These are phyloP conservation scores for Siniperca obscura DNA, from an alignment of 2,797 vertebrate genomes.

Conservation along the genomic window DNA sequence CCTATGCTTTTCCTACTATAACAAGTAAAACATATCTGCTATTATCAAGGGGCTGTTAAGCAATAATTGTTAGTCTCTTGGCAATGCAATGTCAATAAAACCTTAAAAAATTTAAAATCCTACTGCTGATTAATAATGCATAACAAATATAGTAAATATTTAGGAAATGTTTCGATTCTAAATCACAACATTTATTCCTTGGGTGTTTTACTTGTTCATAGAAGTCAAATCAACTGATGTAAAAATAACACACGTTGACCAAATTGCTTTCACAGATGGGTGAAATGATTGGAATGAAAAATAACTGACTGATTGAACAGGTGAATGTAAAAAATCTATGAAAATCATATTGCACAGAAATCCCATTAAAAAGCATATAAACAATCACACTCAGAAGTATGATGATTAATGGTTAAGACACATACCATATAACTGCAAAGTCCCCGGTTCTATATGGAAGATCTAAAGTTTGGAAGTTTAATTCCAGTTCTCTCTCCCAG, in stretches of 20 bases:
- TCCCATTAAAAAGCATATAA: background rate
- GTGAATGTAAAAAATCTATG: background rate
- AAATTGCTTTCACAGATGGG: background rate
- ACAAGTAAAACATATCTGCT: background rate
- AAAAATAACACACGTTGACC: background rate
- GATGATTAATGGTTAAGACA: background rate
- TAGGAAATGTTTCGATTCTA: background rate
- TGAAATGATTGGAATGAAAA: background rate
- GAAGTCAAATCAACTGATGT: background rate
- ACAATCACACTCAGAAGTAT: background rate
- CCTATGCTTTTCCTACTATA: background rate
- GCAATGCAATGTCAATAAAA: background rate
- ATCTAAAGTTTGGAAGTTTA: background rate
- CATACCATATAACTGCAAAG: background rate
- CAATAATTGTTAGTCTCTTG: background rate
- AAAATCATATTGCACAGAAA: background rate
- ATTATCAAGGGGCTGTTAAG: background rate
- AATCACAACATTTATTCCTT: background rate
- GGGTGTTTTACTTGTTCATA: background rate
- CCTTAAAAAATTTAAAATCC: background rate
- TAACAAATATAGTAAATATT: background rate
- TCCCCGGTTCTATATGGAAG: background rate
- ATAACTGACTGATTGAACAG: background rate
- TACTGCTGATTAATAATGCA: background rate
- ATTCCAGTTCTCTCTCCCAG: background rate